A percentile compares a stretch with the other conserved stretches of the same genome.
These are phyloP conservation scores for Styela plicata DNA, from an alignment of 23 tunicate genomes.

Conservation along the genomic window DNA sequence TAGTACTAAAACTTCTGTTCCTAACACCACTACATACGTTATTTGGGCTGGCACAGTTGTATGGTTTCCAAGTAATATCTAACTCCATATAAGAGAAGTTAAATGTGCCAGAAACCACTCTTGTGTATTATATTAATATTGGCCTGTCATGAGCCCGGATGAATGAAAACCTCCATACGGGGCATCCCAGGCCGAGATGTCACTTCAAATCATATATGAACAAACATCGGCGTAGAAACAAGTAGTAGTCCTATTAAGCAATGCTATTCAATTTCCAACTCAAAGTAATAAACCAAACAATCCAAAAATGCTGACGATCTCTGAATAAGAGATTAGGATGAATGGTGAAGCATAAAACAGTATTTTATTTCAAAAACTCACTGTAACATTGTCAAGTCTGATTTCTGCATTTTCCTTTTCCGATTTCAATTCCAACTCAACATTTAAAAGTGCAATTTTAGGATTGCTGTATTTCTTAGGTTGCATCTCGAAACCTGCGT, in stretches of 20 bases:
- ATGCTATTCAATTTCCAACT: no score
- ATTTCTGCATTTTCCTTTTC: constrained; percentile 99
- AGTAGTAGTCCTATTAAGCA: no score
- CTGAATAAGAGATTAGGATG: no score
- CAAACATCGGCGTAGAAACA: no score
- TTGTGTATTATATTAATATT: no score
- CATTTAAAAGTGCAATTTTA: constrained; percentile 88
- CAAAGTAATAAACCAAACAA: not conserved
- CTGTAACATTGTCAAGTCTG: constrained; percentile 84
- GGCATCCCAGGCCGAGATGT: not conserved
- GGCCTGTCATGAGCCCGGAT: not conserved
- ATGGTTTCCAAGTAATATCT: not conserved
- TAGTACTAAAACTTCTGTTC: no score
- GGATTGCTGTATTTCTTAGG: constrained; percentile 89
- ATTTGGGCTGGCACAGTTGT: not conserved
- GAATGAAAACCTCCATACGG: not conserved
- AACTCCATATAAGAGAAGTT: not conserved
- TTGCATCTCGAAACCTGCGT: constrained; percentile 99
- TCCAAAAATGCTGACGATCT: not conserved
- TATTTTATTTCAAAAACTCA: no score
- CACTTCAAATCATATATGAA: not conserved
- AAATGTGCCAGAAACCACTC: not conserved
- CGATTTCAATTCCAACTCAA: constrained; percentile 93
- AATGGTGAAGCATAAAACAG: no score
- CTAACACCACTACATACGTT: no score